Conservation (phyloP, 2,888 invertebrate species). For the Marasmarcha lunaedactyla region DNA sequence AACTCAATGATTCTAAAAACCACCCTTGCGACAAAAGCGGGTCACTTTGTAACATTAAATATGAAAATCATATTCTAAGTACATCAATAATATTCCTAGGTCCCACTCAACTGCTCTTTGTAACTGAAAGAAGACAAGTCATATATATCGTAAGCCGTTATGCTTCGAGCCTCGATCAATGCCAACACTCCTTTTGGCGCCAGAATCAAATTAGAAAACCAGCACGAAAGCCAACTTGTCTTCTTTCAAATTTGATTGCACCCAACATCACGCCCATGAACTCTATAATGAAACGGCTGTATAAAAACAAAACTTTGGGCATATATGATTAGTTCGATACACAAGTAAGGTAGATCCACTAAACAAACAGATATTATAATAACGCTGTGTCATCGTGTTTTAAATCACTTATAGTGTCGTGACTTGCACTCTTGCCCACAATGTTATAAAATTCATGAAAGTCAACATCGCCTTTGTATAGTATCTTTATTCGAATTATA, state of each 20-base stretch:
- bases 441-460: too few relatives aligned
- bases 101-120: too few relatives aligned
- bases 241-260: conserved; percentile 67
- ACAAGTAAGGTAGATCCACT: conserved; percentile 68
- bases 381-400: conserved; percentile 59
- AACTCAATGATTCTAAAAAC: too few relatives aligned
- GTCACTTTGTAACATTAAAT: too few relatives aligned
- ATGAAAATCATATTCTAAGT: too few relatives aligned
- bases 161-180: conserved; percentile 8
- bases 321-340: conserved; percentile 69
- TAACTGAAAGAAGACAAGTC: too few relatives aligned
- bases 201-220: conserved; percentile 55
- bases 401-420: conserved; percentile 68
- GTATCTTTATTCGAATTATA: too few relatives aligned
- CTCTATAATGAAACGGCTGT: conserved; percentile 61
- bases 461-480: too few relatives aligned
- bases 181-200: conserved; percentile 57
- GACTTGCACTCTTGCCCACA: conserved; percentile 52
- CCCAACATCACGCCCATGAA: conserved; percentile 67
- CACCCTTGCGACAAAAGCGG: too few relatives aligned
- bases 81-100: too few relatives aligned
- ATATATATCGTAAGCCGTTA: too few relatives aligned
- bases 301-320: conserved; percentile 69
- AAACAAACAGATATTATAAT: conserved; percentile 69
- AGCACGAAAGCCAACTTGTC: conserved; percentile 55